A percentile compares a stretch with the other conserved stretches of the same genome.
Conservation (phyloP, 2,888 invertebrate genomes). For the Leptopilina syphax region DNA sequence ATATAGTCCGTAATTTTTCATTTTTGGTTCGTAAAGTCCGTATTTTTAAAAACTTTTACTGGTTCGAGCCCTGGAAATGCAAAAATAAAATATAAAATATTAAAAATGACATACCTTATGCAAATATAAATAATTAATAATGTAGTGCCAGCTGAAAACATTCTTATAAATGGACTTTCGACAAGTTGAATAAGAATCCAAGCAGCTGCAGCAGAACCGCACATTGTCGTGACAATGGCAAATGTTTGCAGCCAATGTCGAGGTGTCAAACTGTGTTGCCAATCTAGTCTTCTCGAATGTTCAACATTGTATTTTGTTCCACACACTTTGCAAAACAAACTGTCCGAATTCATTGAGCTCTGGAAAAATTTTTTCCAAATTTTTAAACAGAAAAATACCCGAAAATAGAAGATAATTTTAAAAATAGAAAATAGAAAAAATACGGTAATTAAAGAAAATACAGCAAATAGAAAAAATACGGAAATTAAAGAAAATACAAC, state of each 20-base stretch:
- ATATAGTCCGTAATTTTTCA: too few relatives aligned
- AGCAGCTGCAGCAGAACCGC: constrained; percentile 86
- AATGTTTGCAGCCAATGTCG: constrained; percentile 92
- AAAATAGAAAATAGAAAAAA: too few relatives aligned
- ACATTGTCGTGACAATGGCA: constrained; percentile 87
- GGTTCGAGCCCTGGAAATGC: too few relatives aligned
- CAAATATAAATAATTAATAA: constrained; percentile 91
- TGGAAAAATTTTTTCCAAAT: constrained; percentile 66
- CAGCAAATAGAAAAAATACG: too few relatives aligned
- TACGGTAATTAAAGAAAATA: too few relatives aligned
- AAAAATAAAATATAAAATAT: too few relatives aligned
- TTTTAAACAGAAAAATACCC: neutral
- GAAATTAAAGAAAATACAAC: too few relatives aligned
- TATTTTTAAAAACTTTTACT: too few relatives aligned
- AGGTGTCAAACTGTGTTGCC: constrained; percentile 90
- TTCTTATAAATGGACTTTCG: constrained; percentile 86
- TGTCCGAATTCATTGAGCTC: constrained; percentile 84
- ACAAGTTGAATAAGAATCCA: constrained; percentile 90
- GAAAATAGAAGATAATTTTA: neutral
- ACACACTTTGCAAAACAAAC: constrained; percentile 90
- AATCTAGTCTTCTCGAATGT: constrained; percentile 86
- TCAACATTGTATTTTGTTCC: constrained; percentile 89
- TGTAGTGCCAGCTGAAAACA: constrained; percentile 89
- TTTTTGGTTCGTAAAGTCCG: too few relatives aligned
- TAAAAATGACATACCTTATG: constrained; percentile 81